Percentiles rank a stretch among this genome's conserved stretches.
These are phyloP conservation scores for Theristicus caerulescens DNA, from an alignment of 2,113 vertebrate genomes.

Conservation along the genomic window DNA sequence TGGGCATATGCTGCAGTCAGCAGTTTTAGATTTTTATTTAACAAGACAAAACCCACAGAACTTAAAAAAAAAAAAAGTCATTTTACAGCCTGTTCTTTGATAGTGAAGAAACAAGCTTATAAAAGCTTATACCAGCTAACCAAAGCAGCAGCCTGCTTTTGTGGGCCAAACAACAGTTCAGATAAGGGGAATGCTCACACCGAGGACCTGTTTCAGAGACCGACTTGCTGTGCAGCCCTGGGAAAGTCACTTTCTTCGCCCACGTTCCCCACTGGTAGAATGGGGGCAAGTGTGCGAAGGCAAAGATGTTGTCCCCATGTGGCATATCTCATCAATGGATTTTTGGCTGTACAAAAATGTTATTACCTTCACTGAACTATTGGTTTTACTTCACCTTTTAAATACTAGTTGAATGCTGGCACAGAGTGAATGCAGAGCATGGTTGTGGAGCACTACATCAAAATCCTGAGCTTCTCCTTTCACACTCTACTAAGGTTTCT, in stretches of 20 bases:
- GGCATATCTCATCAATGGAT: neutral
- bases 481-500: neutral
- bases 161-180: neutral
- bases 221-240: fast-evolving
- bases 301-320: neutral
- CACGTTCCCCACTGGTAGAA: neutral
- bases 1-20: neutral
- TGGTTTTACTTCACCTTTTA: neutral
- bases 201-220: neutral
- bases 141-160: neutral
- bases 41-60: neutral
- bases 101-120: neutral
- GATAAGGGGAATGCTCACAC: neutral
- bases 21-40: neutral
- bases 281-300: neutral
- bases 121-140: neutral
- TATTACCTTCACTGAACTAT: neutral
- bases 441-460: neutral
- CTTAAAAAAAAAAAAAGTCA: neutral
- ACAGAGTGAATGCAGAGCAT: fast-evolving
- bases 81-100: neutral
- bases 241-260: neutral
- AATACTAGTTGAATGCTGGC: neutral
- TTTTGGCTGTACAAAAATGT: neutral
- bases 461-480: neutral